Conservation (phyloP, 2,113 vertebrate genomes). For the Corythaeola cristata region DNA sequence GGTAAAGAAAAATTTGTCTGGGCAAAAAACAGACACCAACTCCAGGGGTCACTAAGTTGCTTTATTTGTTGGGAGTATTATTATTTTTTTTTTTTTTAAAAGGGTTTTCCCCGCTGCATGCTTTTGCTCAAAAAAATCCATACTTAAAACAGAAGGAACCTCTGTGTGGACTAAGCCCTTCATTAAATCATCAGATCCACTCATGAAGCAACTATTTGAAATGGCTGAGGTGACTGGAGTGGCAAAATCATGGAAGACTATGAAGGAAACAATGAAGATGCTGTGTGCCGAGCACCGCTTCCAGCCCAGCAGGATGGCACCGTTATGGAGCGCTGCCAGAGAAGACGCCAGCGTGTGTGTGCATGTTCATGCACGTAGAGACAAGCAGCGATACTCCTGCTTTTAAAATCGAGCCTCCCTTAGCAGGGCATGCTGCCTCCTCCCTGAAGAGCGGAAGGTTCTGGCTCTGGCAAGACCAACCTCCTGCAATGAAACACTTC, state of each 20-base stretch:
- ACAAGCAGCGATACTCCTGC: not conserved
- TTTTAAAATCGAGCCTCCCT: not conserved
- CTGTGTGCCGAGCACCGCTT: not conserved
- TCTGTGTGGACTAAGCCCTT: not conserved
- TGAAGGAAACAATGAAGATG: not conserved
- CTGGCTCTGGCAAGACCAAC: not conserved
- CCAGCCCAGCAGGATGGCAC: not conserved
- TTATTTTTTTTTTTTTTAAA: not conserved
- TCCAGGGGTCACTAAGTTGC: not conserved
- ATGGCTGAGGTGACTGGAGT: not conserved
- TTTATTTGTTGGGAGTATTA: not conserved
- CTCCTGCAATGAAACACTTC: not conserved
- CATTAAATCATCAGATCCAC: not conserved
- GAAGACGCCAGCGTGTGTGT: rapidly evolving
- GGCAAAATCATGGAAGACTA: not conserved
- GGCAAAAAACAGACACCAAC: not conserved
- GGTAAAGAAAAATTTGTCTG: not conserved
- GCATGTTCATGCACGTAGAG: rapidly evolving
- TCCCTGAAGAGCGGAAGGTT: not conserved
- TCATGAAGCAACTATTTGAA: not conserved
- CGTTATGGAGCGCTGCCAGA: rapidly evolving
- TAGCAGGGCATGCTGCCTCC: not conserved
- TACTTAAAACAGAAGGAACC: not conserved
- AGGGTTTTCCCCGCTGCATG: rapidly evolving
- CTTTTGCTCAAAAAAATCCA: not conserved